These are phyloP conservation scores for Papilio glaucus DNA, from an alignment of 1,140 invertebrate species.

Conservation along the genomic window DNA sequence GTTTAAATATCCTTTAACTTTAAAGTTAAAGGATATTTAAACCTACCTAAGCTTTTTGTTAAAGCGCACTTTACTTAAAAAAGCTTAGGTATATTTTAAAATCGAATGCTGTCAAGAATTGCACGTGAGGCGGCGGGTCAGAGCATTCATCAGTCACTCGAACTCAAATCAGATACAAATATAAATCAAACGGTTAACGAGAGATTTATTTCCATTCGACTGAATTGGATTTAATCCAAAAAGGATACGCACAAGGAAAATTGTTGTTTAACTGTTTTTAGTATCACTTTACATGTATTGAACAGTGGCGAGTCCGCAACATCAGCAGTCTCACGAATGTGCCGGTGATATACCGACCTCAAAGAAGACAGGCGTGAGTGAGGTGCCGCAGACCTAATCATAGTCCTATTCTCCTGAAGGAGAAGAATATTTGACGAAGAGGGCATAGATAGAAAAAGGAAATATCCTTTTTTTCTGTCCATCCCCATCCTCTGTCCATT, in stretches of 20 bases:
- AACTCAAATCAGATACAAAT: not conserved
- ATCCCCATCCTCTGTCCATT: too few species aligned
- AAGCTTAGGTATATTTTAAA: not conserved
- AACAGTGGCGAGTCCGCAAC: too few species aligned
- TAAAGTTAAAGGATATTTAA: not conserved
- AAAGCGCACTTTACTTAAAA: not conserved
- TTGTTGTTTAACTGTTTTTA: not conserved
- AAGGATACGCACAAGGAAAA: slow-evolving; percentile 15
- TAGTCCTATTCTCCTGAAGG: too few species aligned
- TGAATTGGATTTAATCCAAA: slow-evolving; percentile 27
- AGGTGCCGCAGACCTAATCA: too few species aligned
- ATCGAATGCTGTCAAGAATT: not conserved
- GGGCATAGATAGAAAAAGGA: too few species aligned
- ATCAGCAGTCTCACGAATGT: too few species aligned
- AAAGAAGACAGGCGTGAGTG: too few species aligned
- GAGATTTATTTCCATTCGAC: slow-evolving; percentile 6
- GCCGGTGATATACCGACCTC: too few species aligned
- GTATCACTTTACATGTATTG: too few species aligned
- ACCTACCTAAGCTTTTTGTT: not conserved
- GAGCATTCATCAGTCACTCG: not conserved
- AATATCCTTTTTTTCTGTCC: too few species aligned
- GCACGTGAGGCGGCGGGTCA: slow-evolving; percentile 4
- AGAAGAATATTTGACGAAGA: too few species aligned
- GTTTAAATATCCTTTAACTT: too few species aligned
- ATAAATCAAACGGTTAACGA: slow-evolving; percentile 14